phyloP scores from a whole-genome alignment of 1,140 invertebrate species.

The Pectinophora gossypiella region DNA sequence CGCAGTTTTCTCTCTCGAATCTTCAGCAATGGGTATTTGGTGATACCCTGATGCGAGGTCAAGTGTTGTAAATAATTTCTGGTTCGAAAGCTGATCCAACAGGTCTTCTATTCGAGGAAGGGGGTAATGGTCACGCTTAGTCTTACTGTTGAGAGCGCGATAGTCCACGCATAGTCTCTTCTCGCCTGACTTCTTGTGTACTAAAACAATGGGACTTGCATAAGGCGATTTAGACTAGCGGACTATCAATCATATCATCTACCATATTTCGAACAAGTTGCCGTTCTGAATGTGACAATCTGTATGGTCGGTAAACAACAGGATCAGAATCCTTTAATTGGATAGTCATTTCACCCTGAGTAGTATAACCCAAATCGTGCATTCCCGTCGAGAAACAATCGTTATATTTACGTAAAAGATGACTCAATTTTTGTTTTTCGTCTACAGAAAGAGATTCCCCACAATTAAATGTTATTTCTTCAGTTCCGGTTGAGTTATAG shows the following conservation, averaged over 20 bases:
- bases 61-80: no score
- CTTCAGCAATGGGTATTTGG: no score
- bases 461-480: background rate
- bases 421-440: background rate
- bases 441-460: background rate
- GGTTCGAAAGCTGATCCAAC: no score
- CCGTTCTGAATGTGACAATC: conserved; percentile 19
- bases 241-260: conserved; percentile 39
- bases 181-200: conserved; percentile 7
- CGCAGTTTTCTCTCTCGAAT: no score
- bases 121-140: no score
- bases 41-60: no score
- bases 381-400: conserved; percentile 23
- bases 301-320: conserved; percentile 20
- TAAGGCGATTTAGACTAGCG: conserved; percentile 29
- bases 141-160: no score
- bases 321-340: conserved; percentile 15
- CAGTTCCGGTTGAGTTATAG: background rate
- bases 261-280: conserved; percentile 29
- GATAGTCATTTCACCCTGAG: conserved; percentile 15
- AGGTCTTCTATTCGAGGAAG: no score
- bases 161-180: no score
- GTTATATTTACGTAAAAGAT: conserved; percentile 13
- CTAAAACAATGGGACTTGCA: conserved; percentile 14
- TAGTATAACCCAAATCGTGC: conserved; percentile 16